A percentile compares a stretch with the other conserved stretches of the same genome.
phyloP scores from a whole-genome alignment of 2,888 invertebrate species.

The Drosophila vallismaia region DNA sequence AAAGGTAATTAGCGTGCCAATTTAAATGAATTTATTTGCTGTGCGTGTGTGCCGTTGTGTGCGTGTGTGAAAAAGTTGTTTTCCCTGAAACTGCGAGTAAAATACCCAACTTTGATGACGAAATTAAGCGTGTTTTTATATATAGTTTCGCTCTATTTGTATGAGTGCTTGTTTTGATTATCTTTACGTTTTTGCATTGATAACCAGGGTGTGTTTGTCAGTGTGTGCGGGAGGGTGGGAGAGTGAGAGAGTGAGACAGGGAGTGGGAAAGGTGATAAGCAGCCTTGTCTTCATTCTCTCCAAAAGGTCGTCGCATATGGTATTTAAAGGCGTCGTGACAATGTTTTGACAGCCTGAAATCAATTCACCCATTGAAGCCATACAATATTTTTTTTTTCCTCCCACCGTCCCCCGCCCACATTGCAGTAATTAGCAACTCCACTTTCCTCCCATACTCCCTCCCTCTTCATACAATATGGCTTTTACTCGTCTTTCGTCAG shows the following conservation, averaged over 20 bases:
- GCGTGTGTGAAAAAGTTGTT: slow-evolving; percentile 64
- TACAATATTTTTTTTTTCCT: slow-evolving; percentile 27
- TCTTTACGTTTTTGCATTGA: slow-evolving; percentile 58
- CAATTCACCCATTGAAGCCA: slow-evolving; percentile 60
- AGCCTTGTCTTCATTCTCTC: slow-evolving; percentile 22
- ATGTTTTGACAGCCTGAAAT: slow-evolving; percentile 35
- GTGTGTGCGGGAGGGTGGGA: slow-evolving; percentile 14
- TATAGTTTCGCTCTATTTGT: slow-evolving; percentile 14
- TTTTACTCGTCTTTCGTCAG: slow-evolving; percentile 52
- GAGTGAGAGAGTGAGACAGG: slow-evolving; percentile 4
- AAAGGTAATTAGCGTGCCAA: slow-evolving; percentile 59
- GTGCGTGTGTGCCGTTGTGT: slow-evolving; percentile 29
- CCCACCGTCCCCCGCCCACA: slow-evolving; percentile 5
- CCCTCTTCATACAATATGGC: slow-evolving; percentile 35
- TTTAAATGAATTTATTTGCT: slow-evolving; percentile 16
- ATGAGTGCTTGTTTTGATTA: slow-evolving; percentile 57
- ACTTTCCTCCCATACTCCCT: not conserved
- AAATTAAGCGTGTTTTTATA: slow-evolving; percentile 49
- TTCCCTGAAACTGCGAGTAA: slow-evolving; percentile 66
- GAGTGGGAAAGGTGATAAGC: slow-evolving; percentile 57
- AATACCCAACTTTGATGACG: slow-evolving; percentile 68
- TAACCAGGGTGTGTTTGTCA: slow-evolving; percentile 39
- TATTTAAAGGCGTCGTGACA: slow-evolving; percentile 10
- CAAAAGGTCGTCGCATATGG: slow-evolving; percentile 56
- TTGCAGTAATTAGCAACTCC: slow-evolving; percentile 52